Conservation (phyloP, 2,888 invertebrate genomes). For the Asteroscopus sphinx region DNA sequence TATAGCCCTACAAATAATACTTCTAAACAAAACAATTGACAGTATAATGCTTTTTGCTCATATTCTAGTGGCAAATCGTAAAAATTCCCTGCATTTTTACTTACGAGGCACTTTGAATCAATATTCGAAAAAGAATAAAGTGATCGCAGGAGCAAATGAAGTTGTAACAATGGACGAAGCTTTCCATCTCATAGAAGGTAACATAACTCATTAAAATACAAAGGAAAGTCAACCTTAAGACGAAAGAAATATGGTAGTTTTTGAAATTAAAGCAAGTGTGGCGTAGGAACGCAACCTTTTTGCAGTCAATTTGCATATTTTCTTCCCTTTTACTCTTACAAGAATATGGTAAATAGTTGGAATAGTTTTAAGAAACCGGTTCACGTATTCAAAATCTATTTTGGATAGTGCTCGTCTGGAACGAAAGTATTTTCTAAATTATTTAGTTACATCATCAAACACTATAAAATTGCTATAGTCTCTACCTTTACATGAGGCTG, state of each 20-base stretch:
- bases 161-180: constrained; percentile 82
- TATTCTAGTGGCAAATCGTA: constrained; percentile 79
- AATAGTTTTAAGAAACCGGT: constrained; percentile 48
- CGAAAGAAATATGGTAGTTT: neutral
- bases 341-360: constrained; percentile 64
- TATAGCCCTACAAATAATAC: constrained; percentile 40
- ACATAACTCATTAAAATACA: constrained; percentile 48
- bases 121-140: constrained; percentile 81
- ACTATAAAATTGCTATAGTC: too few relatives aligned
- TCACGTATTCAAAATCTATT: constrained; percentile 42
- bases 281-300: constrained; percentile 52
- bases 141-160: constrained; percentile 82
- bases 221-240: constrained; percentile 28
- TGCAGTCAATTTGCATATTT: constrained; percentile 77
- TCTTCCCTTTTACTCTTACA: constrained; percentile 74
- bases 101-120: constrained; percentile 86
- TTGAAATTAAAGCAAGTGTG: constrained; percentile 5
- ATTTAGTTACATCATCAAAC: too few relatives aligned
- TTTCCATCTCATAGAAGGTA: constrained; percentile 45
- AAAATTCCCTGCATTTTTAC: constrained; percentile 84
- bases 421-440: constrained; percentile 13
- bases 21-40: constrained; percentile 55
- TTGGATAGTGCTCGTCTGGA: constrained; percentile 33
- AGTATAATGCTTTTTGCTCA: constrained; percentile 58
- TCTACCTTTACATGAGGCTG: too few relatives aligned